A percentile compares a stretch with the other conserved stretches of the same genome.
phyloP scores from a whole-genome alignment of 2,797 vertebrate species.

The Enteromius trimaculatus region DNA sequence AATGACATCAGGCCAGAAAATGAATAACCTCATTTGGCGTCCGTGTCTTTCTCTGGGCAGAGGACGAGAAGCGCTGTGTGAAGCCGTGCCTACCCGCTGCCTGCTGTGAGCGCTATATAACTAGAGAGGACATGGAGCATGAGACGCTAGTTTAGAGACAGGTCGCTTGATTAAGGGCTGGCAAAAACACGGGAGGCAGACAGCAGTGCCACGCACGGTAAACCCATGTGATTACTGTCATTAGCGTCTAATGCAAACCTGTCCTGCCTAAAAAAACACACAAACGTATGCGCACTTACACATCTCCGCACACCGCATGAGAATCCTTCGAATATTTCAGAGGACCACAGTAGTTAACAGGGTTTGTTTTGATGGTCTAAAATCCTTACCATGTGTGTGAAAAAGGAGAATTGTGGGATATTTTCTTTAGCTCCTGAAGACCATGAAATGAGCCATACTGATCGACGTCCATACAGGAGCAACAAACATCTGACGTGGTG shows the following conservation, averaged over 20 bases:
- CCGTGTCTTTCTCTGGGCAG: constrained; percentile 31
- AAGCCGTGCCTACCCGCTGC: constrained; percentile 6
- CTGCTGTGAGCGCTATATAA: background rate
- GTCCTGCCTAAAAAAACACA: constrained; percentile 1
- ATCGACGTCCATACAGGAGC: constrained; percentile 25
- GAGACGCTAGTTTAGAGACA: constrained; percentile 30
- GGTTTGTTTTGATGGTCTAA: constrained; percentile 55
- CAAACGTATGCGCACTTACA: background rate
- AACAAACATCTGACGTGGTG: constrained; percentile 58
- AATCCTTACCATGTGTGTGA: constrained; percentile 36
- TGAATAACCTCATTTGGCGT: constrained; percentile 65
- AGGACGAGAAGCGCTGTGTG: background rate
- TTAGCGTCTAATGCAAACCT: constrained; percentile 46
- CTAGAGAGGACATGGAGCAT: constrained; percentile 31
- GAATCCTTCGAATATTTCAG: constrained; percentile 16
- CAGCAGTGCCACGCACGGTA: constrained; percentile 32
- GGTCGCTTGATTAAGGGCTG: constrained; percentile 28
- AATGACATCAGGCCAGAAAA: constrained; percentile 73
- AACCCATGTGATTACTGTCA: constrained; percentile 50
- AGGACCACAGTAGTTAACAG: constrained; percentile 25
- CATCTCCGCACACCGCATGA: background rate
- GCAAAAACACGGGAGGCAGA: constrained; percentile 36
- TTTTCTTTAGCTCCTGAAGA: constrained; percentile 57
- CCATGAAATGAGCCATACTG: constrained; percentile 52
- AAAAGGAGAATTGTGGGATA: constrained; percentile 31